Conservation (phyloP, 2,113 vertebrate species). For the Henicopernis longicauda region DNA sequence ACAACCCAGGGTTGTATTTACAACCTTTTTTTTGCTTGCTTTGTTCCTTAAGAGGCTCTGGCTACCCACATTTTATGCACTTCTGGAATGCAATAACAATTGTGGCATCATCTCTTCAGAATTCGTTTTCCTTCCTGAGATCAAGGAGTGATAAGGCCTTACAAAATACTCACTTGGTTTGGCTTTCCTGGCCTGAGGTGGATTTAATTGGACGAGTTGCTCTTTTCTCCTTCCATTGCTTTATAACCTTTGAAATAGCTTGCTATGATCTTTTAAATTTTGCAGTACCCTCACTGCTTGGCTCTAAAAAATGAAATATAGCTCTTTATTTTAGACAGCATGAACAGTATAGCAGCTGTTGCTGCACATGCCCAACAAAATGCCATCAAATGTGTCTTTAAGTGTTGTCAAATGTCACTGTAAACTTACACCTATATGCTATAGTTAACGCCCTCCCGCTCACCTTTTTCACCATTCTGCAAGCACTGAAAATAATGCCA, state of each 20-base stretch:
- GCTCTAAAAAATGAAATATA: neutral
- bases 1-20: constrained; percentile 25
- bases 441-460: neutral
- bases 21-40: constrained; percentile 16
- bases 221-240: neutral
- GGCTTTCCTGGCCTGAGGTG: neutral
- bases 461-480: accelerated
- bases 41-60: constrained; percentile 59
- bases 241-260: constrained; percentile 16
- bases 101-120: constrained; percentile 57
- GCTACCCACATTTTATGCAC: constrained; percentile 56
- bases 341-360: neutral
- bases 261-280: neutral
- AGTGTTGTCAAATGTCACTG: neutral
- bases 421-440: accelerated
- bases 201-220: neutral
- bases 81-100: constrained; percentile 45
- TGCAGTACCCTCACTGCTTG: neutral
- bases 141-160: neutral
- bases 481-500: neutral
- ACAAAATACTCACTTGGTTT: neutral
- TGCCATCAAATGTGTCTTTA: neutral
- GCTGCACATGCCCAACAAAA: neutral
- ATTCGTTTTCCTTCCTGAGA: constrained; percentile 42
- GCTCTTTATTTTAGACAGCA: neutral